Base-by-base conservation (phyloP, 2,113 vertebrate genomes). In the Austrofundulus limnaeus region DNA sequence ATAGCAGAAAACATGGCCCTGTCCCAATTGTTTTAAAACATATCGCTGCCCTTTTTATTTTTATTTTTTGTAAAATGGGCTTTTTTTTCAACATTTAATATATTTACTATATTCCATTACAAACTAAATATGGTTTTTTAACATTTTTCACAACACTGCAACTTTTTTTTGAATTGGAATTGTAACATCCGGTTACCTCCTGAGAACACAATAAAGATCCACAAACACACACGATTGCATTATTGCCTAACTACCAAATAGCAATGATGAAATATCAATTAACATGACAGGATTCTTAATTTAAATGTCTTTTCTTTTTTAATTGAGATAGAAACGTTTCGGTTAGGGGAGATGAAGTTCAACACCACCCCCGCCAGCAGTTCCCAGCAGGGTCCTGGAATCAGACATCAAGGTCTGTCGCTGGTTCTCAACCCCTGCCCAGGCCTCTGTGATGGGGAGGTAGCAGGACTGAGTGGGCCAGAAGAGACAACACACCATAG, bases 401-500 rank as follows among this genome's bases (percentile, higher is more conserved):
- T 89, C 82, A 83, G 87, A 88, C 87, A 89, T 88, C 82, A 86
- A 83, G 84, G 82, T 85, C 70, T 85, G 80, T 87, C 75, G 41
- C 77, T 85, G 81, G 82, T 73, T 85, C 72, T 75, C 64, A 68
- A 88, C 86, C 86, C 82, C 83, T 72, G 60, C 79, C 66, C 76
- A 75, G 77, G 84, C 83, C 82, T 75, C 85, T 80, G 80, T 78
- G 79, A 79, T 21, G 70, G 71, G 86, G 80, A 64, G 82, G 80
- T 77, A 72, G 77, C 74, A 70, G 63, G 72, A 66, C 66, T 73
- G 79, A 87, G 84, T 67, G 80, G 66, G 83, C 73, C n/a, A 58
- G 73, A 65, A 77, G 73, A 89, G 87, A 90, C 87, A 84, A 90
- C 87, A 92, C 90, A 90, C 91, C 86, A 54, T 83, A 82, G 88